These are phyloP conservation scores for Syritta pipiens DNA, from an alignment of 2,888 invertebrate genomes.

Conservation along the genomic window DNA sequence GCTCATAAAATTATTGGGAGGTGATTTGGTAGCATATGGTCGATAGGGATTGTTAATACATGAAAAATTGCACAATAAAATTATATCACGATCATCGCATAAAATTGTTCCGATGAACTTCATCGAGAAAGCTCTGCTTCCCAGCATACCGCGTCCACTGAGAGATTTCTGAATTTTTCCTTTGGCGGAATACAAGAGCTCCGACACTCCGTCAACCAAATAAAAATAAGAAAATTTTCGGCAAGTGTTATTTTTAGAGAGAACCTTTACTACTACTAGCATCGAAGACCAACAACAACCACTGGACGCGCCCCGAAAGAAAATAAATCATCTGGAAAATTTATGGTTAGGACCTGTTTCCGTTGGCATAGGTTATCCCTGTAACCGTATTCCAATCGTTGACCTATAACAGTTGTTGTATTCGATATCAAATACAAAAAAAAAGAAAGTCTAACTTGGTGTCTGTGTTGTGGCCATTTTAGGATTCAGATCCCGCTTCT, in stretches of 20 bases:
- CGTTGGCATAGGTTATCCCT: constrained; percentile 61
- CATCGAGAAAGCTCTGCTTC: constrained; percentile 36
- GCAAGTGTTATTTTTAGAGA: constrained; percentile 19
- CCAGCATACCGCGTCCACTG: neutral
- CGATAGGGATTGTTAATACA: constrained; percentile 55
- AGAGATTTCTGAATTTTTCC: constrained; percentile 26
- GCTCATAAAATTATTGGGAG: constrained; percentile 58
- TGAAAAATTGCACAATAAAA: constrained; percentile 60
- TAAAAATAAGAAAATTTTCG: constrained; percentile 17
- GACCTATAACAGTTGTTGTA: constrained; percentile 58
- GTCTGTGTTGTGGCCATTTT: constrained; percentile 37
- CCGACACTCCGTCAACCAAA: constrained; percentile 14
- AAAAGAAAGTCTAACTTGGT: constrained; percentile 10
- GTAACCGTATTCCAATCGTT: constrained; percentile 59
- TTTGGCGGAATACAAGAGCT: constrained; percentile 17
- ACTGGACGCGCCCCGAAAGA: constrained; percentile 39
- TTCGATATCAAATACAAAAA: constrained; percentile 37
- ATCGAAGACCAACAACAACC: constrained; percentile 17
- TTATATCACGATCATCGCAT: constrained; percentile 66
- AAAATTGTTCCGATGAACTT: constrained; percentile 56
- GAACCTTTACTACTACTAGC: neutral
- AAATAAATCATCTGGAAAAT: constrained; percentile 65
- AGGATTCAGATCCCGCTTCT: constrained; percentile 28
- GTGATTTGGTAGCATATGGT: constrained; percentile 61
- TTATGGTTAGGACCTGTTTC: constrained; percentile 59